Evolutionary conservation across 2,888 invertebrate genomes (phyloP), one percentile per base, ranked within the genome.

Genomic region (Tryphoninae sp.): DNA sequence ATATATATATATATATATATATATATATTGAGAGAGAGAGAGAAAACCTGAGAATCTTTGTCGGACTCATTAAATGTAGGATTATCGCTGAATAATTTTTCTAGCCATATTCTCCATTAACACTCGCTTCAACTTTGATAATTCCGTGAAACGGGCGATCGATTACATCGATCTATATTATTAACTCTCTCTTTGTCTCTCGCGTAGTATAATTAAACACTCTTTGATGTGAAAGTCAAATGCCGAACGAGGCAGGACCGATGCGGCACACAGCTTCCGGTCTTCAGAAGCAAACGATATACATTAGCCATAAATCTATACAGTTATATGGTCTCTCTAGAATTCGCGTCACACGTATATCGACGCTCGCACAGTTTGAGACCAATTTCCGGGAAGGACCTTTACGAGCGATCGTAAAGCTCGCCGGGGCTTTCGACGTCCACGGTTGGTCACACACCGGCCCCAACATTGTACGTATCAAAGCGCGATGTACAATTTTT

Each of bases 381-480:
- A 84, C 83, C 84, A 87, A 87, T 87, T 87, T 85, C 85, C 83
- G 79, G 75, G 33, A 33, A 6, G 45, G 61, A 64, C 64, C 65
- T 82, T 82, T 82, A 82, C 71, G 75, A 78, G 65, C 13, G 76
- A 68, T 85, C 85, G 84, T 86, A 86, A 87, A 87, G 84, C 73
- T 81, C 53, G 75, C 58, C 74, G 42, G 19, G 16, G 67, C 53
- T 67, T 59, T 71, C 74, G 59, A 11, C 53, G 58, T 72, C 33
- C 59, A 59, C 22, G 26, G 51, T 53, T 55, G n/a, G 51, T 42
- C 45, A 55, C 64, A 53, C 53, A 49, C 49, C 23, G n/a, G 26
- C 23, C 33, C 7, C 33, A 33, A 59, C 53, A 77, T 26, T 23
- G 22, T 58, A 42, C 45, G 16, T 65, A 22, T 22, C 45, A 33